Percentiles rank a stretch among this genome's conserved stretches.
Evolutionary conservation across 2,888 invertebrate species (phyloP).

Genomic region (Eucera pruinosa): DNA sequence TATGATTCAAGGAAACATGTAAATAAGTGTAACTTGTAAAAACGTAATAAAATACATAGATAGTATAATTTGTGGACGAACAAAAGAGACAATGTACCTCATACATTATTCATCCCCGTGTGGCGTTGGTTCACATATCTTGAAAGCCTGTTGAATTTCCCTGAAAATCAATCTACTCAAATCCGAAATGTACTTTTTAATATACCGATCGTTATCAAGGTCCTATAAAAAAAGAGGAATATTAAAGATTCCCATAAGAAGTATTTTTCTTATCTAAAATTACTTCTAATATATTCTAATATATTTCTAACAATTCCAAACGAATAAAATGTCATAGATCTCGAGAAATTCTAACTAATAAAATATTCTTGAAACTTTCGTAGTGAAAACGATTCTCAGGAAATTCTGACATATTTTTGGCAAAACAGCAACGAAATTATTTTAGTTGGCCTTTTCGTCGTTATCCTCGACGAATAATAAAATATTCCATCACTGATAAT

Average conservation of each 20-base stretch:
- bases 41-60: conserved; percentile 30
- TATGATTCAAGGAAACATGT: conserved; percentile 28
- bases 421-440: background rate
- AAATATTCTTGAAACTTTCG: no score
- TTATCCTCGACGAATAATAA: no score
- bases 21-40: conserved; percentile 55
- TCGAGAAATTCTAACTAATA: no score
- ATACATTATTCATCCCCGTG: background rate
- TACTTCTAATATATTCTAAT: no score
- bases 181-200: conserved; percentile 34
- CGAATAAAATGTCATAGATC: no score
- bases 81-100: background rate
- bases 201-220: conserved; percentile 33
- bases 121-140: conserved; percentile 20
- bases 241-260: no score
- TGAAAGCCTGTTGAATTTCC: conserved; percentile 33
- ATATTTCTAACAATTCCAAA: no score
- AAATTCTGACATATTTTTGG: no score
- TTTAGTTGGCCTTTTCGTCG: no score
- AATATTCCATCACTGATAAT: no score
- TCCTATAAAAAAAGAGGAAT: conserved; percentile 8
- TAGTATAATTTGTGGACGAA: background rate
- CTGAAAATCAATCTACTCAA: conserved; percentile 29
- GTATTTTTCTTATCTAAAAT: no score
- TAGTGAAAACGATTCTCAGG: no score